phyloP scores from a whole-genome alignment of 92 coral and sea anemone species.

The Siderastrea siderea region DNA sequence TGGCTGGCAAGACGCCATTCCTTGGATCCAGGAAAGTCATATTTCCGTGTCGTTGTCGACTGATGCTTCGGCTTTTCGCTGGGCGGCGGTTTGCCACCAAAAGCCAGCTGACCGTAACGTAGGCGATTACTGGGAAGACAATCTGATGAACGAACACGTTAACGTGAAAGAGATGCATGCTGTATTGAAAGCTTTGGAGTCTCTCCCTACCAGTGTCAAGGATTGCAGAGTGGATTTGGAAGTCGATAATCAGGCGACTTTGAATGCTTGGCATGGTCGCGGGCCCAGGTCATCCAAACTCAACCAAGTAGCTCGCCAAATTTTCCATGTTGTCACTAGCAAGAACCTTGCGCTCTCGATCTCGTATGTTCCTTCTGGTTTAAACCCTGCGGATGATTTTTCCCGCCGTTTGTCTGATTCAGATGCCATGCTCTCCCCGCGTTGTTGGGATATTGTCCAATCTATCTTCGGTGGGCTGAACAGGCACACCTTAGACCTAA shows the following conservation, averaged over 20 bases:
- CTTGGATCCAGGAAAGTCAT: constrained; percentile 40
- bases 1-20: constrained; percentile 1
- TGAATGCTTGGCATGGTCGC: constrained; percentile 30
- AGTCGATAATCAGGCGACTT: neutral
- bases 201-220: neutral
- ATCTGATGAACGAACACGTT: constrained; percentile 7
- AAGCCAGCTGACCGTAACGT: neutral
- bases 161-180: constrained; percentile 27
- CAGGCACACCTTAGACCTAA: no score
- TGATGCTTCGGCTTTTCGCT: constrained; percentile 49
- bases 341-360: no score
- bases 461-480: no score
- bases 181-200: constrained; percentile 8
- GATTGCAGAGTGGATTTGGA: neutral
- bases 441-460: no score
- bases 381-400: no score
- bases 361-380: no score
- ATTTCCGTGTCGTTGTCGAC: constrained; percentile 11
- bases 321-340: no score
- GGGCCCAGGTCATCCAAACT: constrained; percentile 16
- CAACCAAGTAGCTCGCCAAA: constrained; percentile 1
- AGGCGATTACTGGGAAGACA: constrained; percentile 54
- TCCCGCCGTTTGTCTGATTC: no score
- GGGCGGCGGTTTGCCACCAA: constrained; percentile 38
- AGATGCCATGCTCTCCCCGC: no score